These are phyloP conservation scores for Morinoia aosen DNA, from an alignment of 2,888 invertebrate species.

Conservation along the genomic window DNA sequence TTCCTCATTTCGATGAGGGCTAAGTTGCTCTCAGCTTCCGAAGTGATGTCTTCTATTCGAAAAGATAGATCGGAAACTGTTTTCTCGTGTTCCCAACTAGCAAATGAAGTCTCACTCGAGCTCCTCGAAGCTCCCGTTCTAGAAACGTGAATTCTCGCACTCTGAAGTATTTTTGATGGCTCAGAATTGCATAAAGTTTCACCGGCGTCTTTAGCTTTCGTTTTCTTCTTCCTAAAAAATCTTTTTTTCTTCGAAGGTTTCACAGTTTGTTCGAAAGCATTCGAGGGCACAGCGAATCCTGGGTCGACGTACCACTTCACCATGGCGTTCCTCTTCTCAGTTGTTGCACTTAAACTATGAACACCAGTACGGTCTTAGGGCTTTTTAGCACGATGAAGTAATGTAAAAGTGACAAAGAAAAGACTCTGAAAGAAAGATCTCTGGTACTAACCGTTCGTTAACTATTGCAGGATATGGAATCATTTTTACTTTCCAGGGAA, in stretches of 20 bases:
- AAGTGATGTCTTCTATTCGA: slow-evolving; percentile 25
- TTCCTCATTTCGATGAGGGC: neutral
- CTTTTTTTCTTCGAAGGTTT: slow-evolving; percentile 8
- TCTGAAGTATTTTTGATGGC: neutral
- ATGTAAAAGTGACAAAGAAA: neutral
- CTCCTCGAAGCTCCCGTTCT: neutral
- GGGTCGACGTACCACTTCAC: slow-evolving; percentile 44
- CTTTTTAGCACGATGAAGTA: neutral
- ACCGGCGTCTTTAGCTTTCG: neutral
- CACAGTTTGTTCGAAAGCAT: neutral
- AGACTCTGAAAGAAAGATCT: too few species aligned
- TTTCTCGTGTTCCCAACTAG: neutral
- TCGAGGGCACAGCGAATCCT: neutral
- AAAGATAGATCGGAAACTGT: neutral
- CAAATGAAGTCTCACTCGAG: slow-evolving; percentile 12
- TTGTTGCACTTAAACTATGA: neutral
- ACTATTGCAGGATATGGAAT: neutral
- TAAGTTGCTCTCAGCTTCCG: slow-evolving; percentile 12
- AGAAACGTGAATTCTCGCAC: neutral
- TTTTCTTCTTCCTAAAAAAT: neutral
- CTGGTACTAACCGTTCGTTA: too few species aligned
- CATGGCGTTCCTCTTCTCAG: neutral
- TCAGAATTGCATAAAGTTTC: neutral
- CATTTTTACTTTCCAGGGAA: neutral
- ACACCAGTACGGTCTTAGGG: neutral